phyloP scores from a whole-genome alignment of 1,140 invertebrate genomes.

The Drosophila saltans region DNA sequence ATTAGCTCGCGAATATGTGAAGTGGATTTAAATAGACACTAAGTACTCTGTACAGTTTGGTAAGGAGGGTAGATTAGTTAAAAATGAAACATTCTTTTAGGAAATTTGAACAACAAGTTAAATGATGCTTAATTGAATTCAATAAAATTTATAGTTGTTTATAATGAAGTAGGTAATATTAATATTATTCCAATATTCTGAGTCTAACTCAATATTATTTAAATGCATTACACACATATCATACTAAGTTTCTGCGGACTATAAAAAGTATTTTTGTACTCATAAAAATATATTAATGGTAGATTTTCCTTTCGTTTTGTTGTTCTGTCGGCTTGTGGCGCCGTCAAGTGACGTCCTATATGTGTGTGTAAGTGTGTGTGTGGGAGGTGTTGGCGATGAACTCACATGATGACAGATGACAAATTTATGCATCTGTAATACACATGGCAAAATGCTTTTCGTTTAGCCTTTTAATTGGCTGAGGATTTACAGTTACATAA shows the following conservation, averaged over 20 bases:
- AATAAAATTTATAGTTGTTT: too few species aligned
- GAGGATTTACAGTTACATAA: slow-evolving; percentile 32
- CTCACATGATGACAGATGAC: slow-evolving; percentile 59
- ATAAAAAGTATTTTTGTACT: not conserved
- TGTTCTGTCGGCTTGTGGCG: slow-evolving; percentile 3
- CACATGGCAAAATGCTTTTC: slow-evolving; percentile 31
- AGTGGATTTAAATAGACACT: slow-evolving; percentile 5
- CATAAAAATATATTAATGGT: slow-evolving; percentile 12
- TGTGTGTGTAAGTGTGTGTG: slow-evolving; percentile 22
- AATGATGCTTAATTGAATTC: too few species aligned
- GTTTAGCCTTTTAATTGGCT: slow-evolving; percentile 53
- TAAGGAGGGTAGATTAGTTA: not conserved
- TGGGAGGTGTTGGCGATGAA: slow-evolving; percentile 3
- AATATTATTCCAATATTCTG: too few species aligned
- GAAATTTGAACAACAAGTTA: too few species aligned
- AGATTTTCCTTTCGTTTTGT: slow-evolving; percentile 1
- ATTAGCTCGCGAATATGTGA: not conserved
- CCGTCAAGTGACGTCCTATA: slow-evolving; percentile 23
- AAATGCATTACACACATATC: not conserved
- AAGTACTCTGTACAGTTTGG: not conserved
- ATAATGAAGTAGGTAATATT: too few species aligned
- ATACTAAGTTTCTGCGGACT: not conserved
- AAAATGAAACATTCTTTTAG: too few species aligned
- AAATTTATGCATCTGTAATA: slow-evolving; percentile 64
- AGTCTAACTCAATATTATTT: too few species aligned